Evolutionary conservation across 2,888 invertebrate species (phyloP).

Genomic region (Shargacucullia verbasci): DNA sequence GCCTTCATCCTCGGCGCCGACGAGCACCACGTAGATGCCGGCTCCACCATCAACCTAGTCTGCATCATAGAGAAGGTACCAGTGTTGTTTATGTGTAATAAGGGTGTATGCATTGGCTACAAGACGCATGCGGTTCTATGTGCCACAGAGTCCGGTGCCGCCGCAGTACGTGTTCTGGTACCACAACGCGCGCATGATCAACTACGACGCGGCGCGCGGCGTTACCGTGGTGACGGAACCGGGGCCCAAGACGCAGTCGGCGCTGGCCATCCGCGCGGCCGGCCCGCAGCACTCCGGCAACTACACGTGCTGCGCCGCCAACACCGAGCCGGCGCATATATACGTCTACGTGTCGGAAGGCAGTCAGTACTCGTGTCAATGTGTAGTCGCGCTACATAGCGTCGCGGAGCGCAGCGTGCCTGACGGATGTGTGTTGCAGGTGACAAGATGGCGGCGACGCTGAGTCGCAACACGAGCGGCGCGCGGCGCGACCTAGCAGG

Average conservation of each 20-base stretch:
- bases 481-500: constrained; percentile 24
- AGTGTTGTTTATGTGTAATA: neutral
- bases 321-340: constrained; percentile 96
- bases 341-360: constrained; percentile 97
- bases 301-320: constrained; percentile 96
- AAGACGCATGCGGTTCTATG: neutral
- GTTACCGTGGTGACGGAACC: constrained; percentile 95
- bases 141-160: constrained; percentile 94
- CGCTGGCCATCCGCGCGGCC: constrained; percentile 95
- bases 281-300: constrained; percentile 96
- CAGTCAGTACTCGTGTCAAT: constrained; percentile 78
- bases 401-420: neutral
- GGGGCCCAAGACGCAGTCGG: constrained; percentile 95
- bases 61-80: constrained; percentile 97
- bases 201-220: constrained; percentile 95
- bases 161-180: constrained; percentile 99
- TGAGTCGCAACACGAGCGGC: constrained; percentile 91
- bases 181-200: constrained; percentile 98
- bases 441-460: constrained; percentile 97
- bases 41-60: constrained; percentile 96
- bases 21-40: constrained; percentile 96
- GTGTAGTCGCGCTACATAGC: neutral
- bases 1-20: constrained; percentile 96
- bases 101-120: neutral
- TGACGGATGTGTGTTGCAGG: constrained; percentile 87